Percentiles rank a stretch among this genome's conserved stretches.
These are phyloP conservation scores for Drosophila rellima DNA, from an alignment of 2,888 invertebrate genomes.

Conservation along the genomic window DNA sequence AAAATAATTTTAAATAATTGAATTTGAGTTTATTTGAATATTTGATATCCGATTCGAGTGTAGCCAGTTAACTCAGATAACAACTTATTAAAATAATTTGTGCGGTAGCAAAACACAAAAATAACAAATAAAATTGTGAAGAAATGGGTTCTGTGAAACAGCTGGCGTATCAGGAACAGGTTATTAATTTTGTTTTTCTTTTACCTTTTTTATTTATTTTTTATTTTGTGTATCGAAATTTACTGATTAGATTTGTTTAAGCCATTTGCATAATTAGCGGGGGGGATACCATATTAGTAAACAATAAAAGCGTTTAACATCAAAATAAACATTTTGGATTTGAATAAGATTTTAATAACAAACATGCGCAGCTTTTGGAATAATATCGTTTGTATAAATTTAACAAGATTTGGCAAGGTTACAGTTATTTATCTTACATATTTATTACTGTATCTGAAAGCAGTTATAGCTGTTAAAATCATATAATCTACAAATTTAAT, in stretches of 20 bases:
- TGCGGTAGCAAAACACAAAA: slow-evolving; percentile 26
- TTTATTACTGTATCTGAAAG: slow-evolving; percentile 3
- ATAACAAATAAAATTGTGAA: slow-evolving; percentile 11
- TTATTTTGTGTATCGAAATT: slow-evolving; percentile 14
- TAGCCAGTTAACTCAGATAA: slow-evolving; percentile 13
- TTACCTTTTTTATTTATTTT: background rate
- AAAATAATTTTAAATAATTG: background rate
- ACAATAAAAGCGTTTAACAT: slow-evolving; percentile 34
- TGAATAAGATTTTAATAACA: slow-evolving; percentile 28
- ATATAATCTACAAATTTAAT: background rate
- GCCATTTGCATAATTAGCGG: slow-evolving; percentile 55
- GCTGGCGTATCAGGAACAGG: slow-evolving; percentile 28
- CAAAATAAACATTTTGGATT: slow-evolving; percentile 38
- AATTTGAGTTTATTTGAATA: background rate
- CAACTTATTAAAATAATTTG: slow-evolving; percentile 21
- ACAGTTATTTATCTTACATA: slow-evolving; percentile 12
- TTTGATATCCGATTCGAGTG: slow-evolving; percentile 1
- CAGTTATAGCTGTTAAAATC: background rate
- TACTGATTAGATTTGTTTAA: slow-evolving; percentile 41
- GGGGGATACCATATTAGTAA: slow-evolving; percentile 29
- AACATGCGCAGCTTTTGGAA: slow-evolving; percentile 30
- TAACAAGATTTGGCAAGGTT: slow-evolving; percentile 9
- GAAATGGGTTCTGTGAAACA: slow-evolving; percentile 31
- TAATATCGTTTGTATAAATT: background rate
- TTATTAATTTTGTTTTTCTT: slow-evolving; percentile 20